A percentile compares a stretch with the other conserved stretches of the same genome.
These are phyloP conservation scores for Subanguina moxae DNA, from an alignment of 1,140 invertebrate genomes.

Conservation along the genomic window DNA sequence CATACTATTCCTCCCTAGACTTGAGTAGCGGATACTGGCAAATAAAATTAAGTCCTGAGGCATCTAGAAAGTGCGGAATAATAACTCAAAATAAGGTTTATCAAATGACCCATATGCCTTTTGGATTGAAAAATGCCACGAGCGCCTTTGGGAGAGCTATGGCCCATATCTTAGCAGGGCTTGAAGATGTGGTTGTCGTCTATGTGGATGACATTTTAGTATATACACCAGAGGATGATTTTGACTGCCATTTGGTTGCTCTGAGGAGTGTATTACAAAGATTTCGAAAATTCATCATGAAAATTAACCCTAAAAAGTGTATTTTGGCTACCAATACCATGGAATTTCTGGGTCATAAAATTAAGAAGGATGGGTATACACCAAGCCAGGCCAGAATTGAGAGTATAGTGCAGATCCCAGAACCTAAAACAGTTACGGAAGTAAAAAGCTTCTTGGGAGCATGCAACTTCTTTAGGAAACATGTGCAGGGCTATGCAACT, in stretches of 20 bases:
- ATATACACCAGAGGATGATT: constrained; percentile 17
- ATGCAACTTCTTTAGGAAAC: constrained; percentile 12
- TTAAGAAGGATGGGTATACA: constrained; percentile 45
- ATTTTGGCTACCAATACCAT: constrained; percentile 34
- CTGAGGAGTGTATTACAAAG: constrained; percentile 17
- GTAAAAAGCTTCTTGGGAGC: constrained; percentile 53
- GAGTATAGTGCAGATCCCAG: constrained; percentile 4
- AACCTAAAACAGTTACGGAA: constrained; percentile 47
- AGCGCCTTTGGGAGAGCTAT: constrained; percentile 18
- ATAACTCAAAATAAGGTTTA: constrained; percentile 10
- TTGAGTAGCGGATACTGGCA: constrained; percentile 8
- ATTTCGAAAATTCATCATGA: constrained; percentile 15
- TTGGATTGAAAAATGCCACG: constrained; percentile 28
- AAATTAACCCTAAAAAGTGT: constrained; percentile 26
- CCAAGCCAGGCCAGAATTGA: constrained; percentile 49
- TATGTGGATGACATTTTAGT: constrained; percentile 5
- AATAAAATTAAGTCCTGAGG: constrained; percentile 37
- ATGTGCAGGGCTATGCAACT: constrained; percentile 8
- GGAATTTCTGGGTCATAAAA: constrained; percentile 49
- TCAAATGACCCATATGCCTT: constrained; percentile 26
- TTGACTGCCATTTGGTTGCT: constrained; percentile 5
- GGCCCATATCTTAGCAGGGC: constrained; percentile 53
- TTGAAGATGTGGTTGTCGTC: constrained; percentile 1
- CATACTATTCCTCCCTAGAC: constrained; percentile 9
- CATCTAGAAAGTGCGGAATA: constrained; percentile 20